A percentile compares a stretch with the other conserved stretches of the same genome.
These are phyloP conservation scores for Ctenopoma kingsleyae DNA, from an alignment of 2,797 vertebrate species.

Conservation along the genomic window DNA sequence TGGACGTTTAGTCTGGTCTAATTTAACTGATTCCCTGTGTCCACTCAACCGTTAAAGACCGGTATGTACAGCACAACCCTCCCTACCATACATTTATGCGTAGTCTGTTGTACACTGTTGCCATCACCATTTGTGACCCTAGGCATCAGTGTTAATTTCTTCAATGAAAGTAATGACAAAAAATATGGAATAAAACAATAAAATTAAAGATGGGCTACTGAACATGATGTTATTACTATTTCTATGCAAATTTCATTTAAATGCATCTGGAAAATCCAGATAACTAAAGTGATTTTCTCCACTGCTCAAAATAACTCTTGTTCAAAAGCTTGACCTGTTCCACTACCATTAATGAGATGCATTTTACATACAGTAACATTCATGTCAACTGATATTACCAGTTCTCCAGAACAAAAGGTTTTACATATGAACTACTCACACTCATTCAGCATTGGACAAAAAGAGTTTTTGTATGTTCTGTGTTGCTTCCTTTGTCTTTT, in stretches of 20 bases:
- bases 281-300: background rate
- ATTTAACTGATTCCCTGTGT: constrained; percentile 78
- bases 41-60: constrained; percentile 78
- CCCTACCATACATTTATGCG: constrained; percentile 54
- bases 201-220: no score
- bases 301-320: background rate
- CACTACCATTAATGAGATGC: background rate
- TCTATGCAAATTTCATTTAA: background rate
- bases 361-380: background rate
- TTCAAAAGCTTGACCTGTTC: background rate
- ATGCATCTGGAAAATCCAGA: background rate
- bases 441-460: no score
- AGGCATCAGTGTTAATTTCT: background rate
- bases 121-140: constrained; percentile 15
- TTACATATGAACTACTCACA: no score
- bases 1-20: constrained; percentile 76
- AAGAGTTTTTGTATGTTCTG: no score
- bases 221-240: no score
- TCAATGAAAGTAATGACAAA: background rate
- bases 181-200: no score
- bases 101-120: constrained; percentile 35
- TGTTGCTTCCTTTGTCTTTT: no score
- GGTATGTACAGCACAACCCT: constrained; percentile 70
- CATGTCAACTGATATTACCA: no score
- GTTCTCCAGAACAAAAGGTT: no score